Conservation (phyloP, 2,888 invertebrate species). For the Philereme transversata region DNA sequence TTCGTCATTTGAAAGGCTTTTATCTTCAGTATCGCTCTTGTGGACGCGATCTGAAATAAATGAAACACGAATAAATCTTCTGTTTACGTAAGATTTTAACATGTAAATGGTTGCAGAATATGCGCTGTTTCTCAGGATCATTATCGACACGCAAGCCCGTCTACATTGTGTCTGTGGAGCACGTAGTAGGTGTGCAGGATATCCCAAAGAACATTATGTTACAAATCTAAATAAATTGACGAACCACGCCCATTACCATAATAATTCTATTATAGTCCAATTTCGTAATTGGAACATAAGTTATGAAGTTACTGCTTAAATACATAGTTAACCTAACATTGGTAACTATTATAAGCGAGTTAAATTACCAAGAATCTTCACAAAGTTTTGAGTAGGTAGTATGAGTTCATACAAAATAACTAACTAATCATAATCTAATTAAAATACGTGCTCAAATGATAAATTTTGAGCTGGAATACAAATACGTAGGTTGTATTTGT, state of each 20-base stretch:
- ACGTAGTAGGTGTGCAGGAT: neutral
- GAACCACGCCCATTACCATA: neutral
- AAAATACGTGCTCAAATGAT: slow-evolving; percentile 18
- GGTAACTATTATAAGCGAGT: too few relatives aligned
- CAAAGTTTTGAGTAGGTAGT: too few relatives aligned
- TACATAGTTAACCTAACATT: too few relatives aligned
- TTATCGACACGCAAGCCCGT: slow-evolving; percentile 56
- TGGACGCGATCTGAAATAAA: slow-evolving; percentile 71
- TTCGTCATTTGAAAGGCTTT: slow-evolving; percentile 78
- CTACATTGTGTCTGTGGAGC: slow-evolving; percentile 34
- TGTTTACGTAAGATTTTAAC: slow-evolving; percentile 13
- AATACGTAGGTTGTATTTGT: slow-evolving; percentile 48
- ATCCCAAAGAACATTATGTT: slow-evolving; percentile 3
- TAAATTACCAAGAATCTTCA: too few relatives aligned
- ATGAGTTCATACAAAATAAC: too few relatives aligned
- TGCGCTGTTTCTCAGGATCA: slow-evolving; percentile 32
- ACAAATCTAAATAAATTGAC: neutral
- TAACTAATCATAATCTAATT: too few relatives aligned
- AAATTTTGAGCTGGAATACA: slow-evolving; percentile 34
- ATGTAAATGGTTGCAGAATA: slow-evolving; percentile 15
- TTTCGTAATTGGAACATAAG: too few relatives aligned
- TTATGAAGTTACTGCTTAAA: too few relatives aligned
- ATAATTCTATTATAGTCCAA: too few relatives aligned
- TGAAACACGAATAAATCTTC: slow-evolving; percentile 27
- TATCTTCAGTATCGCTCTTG: slow-evolving; percentile 77